Evolutionary conservation across 92 coral and sea anemone species (phyloP), one percentile per base, ranked within the genome.

Genomic region (Epizoanthus ramosus): DNA sequence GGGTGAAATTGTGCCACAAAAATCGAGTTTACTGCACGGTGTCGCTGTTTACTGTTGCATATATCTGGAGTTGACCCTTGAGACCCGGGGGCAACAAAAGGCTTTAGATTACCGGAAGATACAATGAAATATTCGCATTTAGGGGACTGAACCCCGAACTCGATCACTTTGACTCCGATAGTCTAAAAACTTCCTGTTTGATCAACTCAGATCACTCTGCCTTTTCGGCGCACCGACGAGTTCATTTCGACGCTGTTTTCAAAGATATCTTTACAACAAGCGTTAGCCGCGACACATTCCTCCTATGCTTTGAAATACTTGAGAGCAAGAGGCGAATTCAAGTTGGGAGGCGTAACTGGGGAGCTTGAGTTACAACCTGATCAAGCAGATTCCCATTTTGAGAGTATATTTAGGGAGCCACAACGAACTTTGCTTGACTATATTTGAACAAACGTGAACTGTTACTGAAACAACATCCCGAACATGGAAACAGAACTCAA

Each of bases 401-500:
- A 77, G 63, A 12, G 54, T 50, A 68, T 76, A 77, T 77, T 77
- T 77, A 77, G 82, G 50, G 63, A 39, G 63, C 82, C 66, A 39
- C 15, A 71, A 12, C 23, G 4, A 35, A 3, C 14, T 35, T 41
- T 1, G 13, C 81, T 77, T 77, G 82, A 77, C 82, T 77, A 61
- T 77, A 77, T 77, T 77, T 77, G 82, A 77, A 77, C 71, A 77
- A 60, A 76, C 57, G 21, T 37, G 31, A 24, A 60, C 82, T 57
- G 70, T 60, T 41, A 41, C 71, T 60, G 71, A 60, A 57, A 68
- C 45, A 77, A 63, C 82, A 77, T 10, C 16, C 43, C 71, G 58
- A 65, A 77, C 39, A 77, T 77, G 82, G 82, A 77, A 61, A 58
- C 80, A 75, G 80, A 75, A n/a, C 68, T 75, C 28, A 75, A 75